phyloP scores from a whole-genome alignment of 2,113 vertebrate genomes.

The Eurypyga helias region DNA sequence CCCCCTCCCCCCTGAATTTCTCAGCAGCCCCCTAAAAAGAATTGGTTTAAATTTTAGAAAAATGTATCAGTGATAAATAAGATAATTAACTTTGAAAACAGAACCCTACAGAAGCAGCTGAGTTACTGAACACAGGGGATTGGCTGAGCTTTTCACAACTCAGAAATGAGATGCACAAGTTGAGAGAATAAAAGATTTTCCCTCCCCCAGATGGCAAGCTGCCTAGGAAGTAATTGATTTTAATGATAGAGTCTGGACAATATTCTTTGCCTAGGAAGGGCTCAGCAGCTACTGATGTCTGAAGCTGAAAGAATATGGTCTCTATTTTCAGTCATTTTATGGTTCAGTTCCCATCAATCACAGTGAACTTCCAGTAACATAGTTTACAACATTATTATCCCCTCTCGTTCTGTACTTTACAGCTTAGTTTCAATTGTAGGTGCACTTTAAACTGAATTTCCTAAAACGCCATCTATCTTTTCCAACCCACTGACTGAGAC shows the following conservation, averaged over 20 bases:
- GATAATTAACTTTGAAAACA: neutral
- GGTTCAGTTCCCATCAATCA: neutral
- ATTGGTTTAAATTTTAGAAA: neutral
- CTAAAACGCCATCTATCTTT: neutral
- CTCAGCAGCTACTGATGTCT: neutral
- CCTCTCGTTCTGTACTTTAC: neutral
- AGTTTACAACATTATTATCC: neutral
- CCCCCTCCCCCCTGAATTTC: neutral
- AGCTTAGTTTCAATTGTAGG: neutral
- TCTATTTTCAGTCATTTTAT: neutral
- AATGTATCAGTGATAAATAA: neutral
- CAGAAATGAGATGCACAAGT: neutral
- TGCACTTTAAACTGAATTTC: slow-evolving; percentile 25
- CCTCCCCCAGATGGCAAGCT: neutral
- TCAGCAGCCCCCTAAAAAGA: neutral
- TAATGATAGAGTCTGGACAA: slow-evolving; percentile 2
- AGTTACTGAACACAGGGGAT: neutral
- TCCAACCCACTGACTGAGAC: neutral
- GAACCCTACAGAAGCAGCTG: neutral
- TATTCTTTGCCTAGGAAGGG: neutral
- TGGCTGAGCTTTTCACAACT: neutral
- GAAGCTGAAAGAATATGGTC: neutral
- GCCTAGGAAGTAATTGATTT: neutral
- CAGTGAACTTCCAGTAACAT: neutral
- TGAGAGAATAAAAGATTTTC: neutral